Base-by-base conservation (phyloP, 2,888 invertebrate genomes). In the Augochlorella aurata region DNA sequence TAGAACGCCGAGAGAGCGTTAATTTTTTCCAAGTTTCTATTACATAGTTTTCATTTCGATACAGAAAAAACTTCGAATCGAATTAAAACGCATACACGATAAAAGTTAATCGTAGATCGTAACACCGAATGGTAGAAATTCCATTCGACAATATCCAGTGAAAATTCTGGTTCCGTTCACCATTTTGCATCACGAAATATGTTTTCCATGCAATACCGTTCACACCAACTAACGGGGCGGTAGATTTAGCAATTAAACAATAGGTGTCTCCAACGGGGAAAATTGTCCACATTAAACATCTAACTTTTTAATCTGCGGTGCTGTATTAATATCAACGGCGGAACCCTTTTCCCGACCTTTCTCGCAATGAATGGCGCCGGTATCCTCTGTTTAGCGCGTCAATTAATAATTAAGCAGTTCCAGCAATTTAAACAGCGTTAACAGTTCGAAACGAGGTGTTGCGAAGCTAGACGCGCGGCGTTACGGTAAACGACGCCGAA, bases 341-440 rank as follows among this genome's bases (percentile, higher is more conserved):
- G 21, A 14, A 12, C 4, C 1, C 12, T 54, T 54, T 14, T 47
- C 14, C 45, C 14, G 47, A 24, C 2, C 10, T 47, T 21, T n/a
- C 21, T 21, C 0, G 44, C 21, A 66, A 16, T 0, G 29, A 61
- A 29, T 29, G 16, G 16, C 29, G 7, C 8, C 4, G 18, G 63
- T 9, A 10, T 63, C 18, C 38, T 63, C 10, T 18, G 38, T 29
- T 38, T 38, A 63, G 24, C 29, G 16, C 38, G 18, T 18, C 38
- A 38, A 63, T 79, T 73, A 69, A 70, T 81, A 74, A 79, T 81
- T 74, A 79, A 79, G 58, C 65, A 66, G 69, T 79, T 29, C 12
- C 44, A 72, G 47, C 61, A 63, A 79, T 71, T 80, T 45, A 67
- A 63, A 52, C 52, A 61, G 49, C 49, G 58, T 47, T 67, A 75